phyloP scores from a whole-genome alignment of 1,140 invertebrate genomes.

The Chironomus tepperi region DNA sequence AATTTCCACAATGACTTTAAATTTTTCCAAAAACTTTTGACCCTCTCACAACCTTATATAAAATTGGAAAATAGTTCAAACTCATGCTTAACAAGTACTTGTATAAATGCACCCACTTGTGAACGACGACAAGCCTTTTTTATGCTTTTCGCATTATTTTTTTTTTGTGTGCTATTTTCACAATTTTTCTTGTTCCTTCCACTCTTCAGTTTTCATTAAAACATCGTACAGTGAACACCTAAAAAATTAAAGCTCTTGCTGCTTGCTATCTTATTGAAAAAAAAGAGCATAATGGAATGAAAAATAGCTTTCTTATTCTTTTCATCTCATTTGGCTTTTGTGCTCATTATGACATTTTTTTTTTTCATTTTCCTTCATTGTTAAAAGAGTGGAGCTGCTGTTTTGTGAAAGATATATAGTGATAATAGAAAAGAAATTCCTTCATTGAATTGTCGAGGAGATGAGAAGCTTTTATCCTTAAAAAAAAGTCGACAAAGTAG shows the following conservation, averaged over 20 bases:
- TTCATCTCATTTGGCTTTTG: background rate
- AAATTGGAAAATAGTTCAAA: too few species aligned
- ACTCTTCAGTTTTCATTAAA: slow-evolving; percentile 4
- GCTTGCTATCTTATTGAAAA: background rate
- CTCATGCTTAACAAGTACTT: too few species aligned
- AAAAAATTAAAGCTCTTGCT: background rate
- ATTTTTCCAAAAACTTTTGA: too few species aligned
- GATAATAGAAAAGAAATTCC: background rate
- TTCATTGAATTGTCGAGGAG: too few species aligned
- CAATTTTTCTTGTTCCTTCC: background rate
- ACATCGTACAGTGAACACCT: background rate
- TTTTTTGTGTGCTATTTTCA: too few species aligned
- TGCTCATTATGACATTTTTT: background rate
- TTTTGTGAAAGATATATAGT: background rate
- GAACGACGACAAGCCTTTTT: too few species aligned
- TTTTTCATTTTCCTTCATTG: background rate
- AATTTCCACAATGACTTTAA: too few species aligned
- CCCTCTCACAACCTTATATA: too few species aligned
- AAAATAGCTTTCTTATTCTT: background rate
- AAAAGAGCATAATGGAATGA: background rate
- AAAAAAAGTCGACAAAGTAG: background rate
- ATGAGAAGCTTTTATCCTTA: background rate
- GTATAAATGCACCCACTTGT: too few species aligned
- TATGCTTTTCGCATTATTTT: too few species aligned
- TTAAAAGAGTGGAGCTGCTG: background rate